Percentiles rank a stretch among this genome's conserved stretches.
Evolutionary conservation across 53 echinoderm and acorn worm genomes (phyloP).

Genomic region (Mesocentrotus franciscanus): DNA sequence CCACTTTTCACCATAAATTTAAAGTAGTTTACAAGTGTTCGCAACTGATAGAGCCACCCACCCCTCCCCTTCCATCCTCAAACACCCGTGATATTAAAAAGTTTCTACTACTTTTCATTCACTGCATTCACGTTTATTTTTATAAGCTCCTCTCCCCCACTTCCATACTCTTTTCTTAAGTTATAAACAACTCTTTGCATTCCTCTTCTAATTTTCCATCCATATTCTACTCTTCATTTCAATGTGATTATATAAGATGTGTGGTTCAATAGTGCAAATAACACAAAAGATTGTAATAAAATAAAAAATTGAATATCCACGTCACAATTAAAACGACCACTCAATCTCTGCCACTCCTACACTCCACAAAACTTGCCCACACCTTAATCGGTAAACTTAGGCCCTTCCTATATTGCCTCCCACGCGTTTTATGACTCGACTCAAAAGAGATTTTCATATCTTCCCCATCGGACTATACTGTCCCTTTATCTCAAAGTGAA

Average conservation of each 20-base stretch:
- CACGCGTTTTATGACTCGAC: slow-evolving; percentile 20
- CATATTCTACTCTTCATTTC: too few relatives aligned
- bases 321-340: background rate
- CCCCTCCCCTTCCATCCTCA: background rate
- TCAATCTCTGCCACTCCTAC: slow-evolving; percentile 27
- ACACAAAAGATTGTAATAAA: background rate
- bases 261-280: background rate
- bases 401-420: background rate
- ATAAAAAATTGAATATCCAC: too few relatives aligned
- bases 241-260: background rate
- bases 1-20: too few relatives aligned
- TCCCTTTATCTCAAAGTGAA: background rate
- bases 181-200: too few relatives aligned
- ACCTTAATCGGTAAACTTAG: background rate
- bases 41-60: background rate
- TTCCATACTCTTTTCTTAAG: too few relatives aligned
- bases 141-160: too few relatives aligned
- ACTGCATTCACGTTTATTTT: too few relatives aligned
- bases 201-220: too few relatives aligned
- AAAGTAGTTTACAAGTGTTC: background rate
- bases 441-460: slow-evolving; percentile 41
- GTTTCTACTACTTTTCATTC: too few relatives aligned
- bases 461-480: slow-evolving; percentile 21
- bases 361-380: background rate
- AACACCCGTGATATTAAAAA: too few relatives aligned